These are phyloP conservation scores for Pedetes capensis DNA, from an alignment of 2,113 vertebrate species.

Conservation along the genomic window DNA sequence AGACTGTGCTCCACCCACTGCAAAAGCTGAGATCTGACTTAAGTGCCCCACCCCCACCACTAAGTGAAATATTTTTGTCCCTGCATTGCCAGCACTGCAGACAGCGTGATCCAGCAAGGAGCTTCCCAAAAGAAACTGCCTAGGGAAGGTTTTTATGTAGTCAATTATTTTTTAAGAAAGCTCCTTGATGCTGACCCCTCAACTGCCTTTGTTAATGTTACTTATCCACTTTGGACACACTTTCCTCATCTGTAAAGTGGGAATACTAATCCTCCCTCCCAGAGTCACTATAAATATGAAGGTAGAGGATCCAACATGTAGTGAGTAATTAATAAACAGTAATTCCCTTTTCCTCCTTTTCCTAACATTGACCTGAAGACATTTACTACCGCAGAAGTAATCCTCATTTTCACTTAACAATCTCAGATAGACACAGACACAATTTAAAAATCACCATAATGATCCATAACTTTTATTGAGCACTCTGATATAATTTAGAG, in stretches of 20 bases:
- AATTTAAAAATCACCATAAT: neutral
- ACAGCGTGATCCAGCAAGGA: neutral
- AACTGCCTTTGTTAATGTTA: neutral
- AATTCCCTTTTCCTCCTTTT: neutral
- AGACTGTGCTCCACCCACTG: neutral
- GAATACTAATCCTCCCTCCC: neutral
- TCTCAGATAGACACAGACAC: neutral
- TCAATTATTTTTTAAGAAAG: neutral
- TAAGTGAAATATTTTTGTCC: neutral
- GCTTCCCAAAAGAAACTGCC: neutral
- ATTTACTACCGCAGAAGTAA: neutral
- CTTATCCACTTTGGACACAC: neutral
- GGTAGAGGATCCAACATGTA: neutral
- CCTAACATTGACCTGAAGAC: neutral
- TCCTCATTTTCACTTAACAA: neutral
- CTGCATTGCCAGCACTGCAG: neutral
- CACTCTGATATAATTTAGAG: neutral
- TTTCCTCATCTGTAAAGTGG: constrained; percentile 28
- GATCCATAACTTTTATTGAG: neutral
- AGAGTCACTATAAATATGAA: neutral
- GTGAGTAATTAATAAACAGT: neutral
- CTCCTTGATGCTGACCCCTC: neutral
- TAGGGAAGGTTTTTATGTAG: neutral
- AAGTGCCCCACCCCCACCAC: neutral
- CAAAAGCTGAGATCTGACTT: neutral